Conservation (phyloP, 2,113 vertebrate genomes). For the Empidonax alnorum region DNA sequence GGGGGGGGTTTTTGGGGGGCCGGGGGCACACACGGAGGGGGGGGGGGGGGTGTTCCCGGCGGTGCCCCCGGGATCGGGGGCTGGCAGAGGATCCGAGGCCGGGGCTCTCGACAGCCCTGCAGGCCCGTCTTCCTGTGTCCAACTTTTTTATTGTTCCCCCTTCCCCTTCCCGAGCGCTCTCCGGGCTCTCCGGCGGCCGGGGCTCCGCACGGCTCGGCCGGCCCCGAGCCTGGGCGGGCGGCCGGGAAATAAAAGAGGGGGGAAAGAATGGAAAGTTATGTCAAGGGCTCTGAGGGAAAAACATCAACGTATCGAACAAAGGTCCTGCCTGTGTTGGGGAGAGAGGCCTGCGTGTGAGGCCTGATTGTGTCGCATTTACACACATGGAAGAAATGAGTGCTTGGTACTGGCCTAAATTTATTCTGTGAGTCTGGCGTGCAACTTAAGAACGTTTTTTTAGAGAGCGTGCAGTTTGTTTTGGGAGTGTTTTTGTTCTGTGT, state of each 20-base stretch:
- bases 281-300: constrained; percentile 55
- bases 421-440: constrained; percentile 11
- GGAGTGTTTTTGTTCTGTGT: constrained; percentile 23
- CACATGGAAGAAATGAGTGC: constrained; percentile 7
- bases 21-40: background rate
- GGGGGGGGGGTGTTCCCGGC: background rate
- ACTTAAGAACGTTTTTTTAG: constrained; percentile 23
- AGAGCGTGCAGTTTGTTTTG: constrained; percentile 7
- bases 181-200: background rate
- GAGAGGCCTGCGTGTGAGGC: constrained; percentile 76
- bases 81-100: background rate
- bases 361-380: constrained; percentile 74
- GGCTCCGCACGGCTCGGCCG: constrained; percentile 13
- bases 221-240: constrained; percentile 47
- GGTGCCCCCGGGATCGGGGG: background rate
- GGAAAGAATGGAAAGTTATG: constrained; percentile 51
- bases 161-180: background rate
- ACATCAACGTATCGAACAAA: constrained; percentile 77
- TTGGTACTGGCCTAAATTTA: constrained; percentile 61
- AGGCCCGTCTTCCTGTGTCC: constrained; percentile 70
- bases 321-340: constrained; percentile 75
- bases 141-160: constrained; percentile 72
- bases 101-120: constrained; percentile 38
- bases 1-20: background rate
- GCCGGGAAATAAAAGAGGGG: constrained; percentile 48